A percentile compares a stretch with the other conserved stretches of the same genome.
Evolutionary conservation across 35 echinoderm and acorn worm genomes (phyloP).

Genomic region (Lytechinus variegatus): DNA sequence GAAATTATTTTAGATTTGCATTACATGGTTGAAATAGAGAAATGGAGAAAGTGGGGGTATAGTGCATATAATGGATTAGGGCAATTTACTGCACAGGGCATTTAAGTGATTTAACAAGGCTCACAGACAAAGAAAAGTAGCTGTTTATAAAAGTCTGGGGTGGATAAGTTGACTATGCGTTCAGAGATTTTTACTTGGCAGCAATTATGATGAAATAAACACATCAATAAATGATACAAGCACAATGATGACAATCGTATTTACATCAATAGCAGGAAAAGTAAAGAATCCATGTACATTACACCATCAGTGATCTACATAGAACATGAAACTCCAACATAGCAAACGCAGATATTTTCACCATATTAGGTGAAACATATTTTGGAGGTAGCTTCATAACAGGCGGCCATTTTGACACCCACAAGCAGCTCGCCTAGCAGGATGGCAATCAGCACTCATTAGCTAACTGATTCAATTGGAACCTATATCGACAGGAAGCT

Average conservation of each 20-base stretch:
- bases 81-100: slow-evolving; percentile 1
- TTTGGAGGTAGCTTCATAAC: neutral
- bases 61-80: neutral
- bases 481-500: slow-evolving; percentile 43
- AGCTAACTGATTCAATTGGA: slow-evolving; percentile 8
- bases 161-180: neutral
- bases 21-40: neutral
- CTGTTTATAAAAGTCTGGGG: neutral
- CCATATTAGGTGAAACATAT: neutral
- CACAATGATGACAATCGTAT: neutral
- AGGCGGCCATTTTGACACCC: neutral
- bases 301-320: neutral
- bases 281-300: neutral
- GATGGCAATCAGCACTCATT: slow-evolving; percentile 23
- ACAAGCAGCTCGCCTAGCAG: neutral
- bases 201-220: neutral
- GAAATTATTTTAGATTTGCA: slow-evolving; percentile 43
- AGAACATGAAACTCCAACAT: neutral
- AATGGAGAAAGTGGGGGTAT: neutral
- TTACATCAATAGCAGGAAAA: neutral
- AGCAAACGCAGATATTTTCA: neutral
- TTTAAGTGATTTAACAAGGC: neutral
- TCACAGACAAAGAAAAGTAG: neutral
- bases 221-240: neutral
- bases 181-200: neutral